These are phyloP conservation scores for Drosophila prolongata DNA, from an alignment of 2,888 invertebrate genomes.

Conservation along the genomic window DNA sequence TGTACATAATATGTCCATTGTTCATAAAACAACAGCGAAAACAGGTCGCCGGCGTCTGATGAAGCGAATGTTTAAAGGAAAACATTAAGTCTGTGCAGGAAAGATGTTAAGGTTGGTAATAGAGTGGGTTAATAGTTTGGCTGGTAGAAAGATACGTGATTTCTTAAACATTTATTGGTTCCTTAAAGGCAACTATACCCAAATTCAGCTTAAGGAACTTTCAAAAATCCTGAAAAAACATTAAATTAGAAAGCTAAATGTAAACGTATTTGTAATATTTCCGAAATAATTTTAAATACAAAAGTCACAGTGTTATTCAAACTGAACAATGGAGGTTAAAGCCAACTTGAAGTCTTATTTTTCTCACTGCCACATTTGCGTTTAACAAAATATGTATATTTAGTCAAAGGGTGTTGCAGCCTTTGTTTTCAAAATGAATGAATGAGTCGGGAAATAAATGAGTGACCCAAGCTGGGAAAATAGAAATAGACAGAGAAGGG, in stretches of 20 bases:
- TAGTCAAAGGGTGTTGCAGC: conserved; percentile 21
- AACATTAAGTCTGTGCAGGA: conserved; percentile 9
- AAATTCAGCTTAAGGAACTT: too few relatives aligned
- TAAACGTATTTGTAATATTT: too few relatives aligned
- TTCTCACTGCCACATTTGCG: too few relatives aligned
- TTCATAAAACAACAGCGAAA: conserved; percentile 65
- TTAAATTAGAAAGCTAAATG: neutral
- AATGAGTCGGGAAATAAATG: conserved; percentile 27
- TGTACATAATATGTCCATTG: conserved; percentile 69
- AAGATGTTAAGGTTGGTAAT: neutral
- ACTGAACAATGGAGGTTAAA: neutral
- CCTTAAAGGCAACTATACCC: too few relatives aligned
- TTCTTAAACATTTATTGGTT: too few relatives aligned
- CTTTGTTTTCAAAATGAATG: conserved; percentile 47
- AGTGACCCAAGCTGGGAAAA: conserved; percentile 45
- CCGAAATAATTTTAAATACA: too few relatives aligned
- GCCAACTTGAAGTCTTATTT: conserved; percentile 1
- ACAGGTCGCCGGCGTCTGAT: conserved; percentile 47
- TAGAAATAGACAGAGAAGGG: conserved; percentile 6
- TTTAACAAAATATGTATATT: conserved; percentile 41
- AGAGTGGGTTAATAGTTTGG: conserved; percentile 11
- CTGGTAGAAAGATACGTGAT: neutral
- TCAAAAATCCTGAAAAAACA: too few relatives aligned
- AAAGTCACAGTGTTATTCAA: too few relatives aligned
- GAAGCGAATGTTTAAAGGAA: conserved; percentile 33